Conservation (phyloP, 2,113 vertebrate genomes). For the Neodontobutis hainanensis region DNA sequence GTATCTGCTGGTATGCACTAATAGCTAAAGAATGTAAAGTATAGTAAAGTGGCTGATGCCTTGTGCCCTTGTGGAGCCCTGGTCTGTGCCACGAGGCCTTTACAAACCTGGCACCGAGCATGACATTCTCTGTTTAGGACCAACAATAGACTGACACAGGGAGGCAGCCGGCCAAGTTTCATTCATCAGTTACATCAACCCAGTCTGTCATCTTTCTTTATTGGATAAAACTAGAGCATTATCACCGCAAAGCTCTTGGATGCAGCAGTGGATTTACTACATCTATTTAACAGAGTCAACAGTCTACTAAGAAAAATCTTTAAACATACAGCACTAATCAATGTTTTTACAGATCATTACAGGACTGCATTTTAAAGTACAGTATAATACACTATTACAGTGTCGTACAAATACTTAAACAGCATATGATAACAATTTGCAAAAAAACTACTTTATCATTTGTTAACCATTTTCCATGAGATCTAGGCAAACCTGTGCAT, state of each 20-base stretch:
- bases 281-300: background rate
- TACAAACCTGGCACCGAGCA: slow-evolving; percentile 28
- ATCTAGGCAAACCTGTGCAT: too few species aligned
- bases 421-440: too few species aligned
- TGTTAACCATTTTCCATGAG: too few species aligned
- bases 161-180: background rate
- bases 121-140: slow-evolving; percentile 18
- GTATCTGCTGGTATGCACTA: slow-evolving; percentile 40
- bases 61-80: slow-evolving; percentile 42
- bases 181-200: slow-evolving; percentile 17
- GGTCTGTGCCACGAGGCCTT: slow-evolving; percentile 30
- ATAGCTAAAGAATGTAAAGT: slow-evolving; percentile 40
- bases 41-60: slow-evolving; percentile 22
- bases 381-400: background rate
- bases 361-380: background rate
- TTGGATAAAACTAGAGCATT: slow-evolving; percentile 1
- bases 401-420: too few species aligned
- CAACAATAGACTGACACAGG: slow-evolving; percentile 16
- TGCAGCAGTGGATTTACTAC: background rate
- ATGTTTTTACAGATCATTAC: background rate
- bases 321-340: background rate
- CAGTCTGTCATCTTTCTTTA: slow-evolving; percentile 11
- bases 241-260: background rate
- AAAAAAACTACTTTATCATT: too few species aligned
- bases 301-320: background rate